Base-by-base conservation (phyloP, 1,140 invertebrate genomes). In the Diachasma alloeum region DNA sequence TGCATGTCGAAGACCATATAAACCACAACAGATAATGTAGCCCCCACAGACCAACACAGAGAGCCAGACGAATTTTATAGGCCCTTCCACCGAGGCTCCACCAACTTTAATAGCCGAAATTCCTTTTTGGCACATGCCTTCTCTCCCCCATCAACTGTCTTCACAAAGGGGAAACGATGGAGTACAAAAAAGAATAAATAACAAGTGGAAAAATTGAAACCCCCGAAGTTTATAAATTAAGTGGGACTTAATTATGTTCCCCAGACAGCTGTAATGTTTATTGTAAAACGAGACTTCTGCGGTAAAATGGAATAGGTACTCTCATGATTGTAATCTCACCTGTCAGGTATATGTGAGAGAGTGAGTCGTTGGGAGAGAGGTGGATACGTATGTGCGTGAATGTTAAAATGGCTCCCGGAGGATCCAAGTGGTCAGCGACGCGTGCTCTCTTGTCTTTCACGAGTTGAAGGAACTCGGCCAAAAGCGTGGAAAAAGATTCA, bases 1-100 rank as follows among this genome's bases (percentile, higher is more conserved):
- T 39, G n/a, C 36, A 39, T 19, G 17, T 42, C 37, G 5, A 72
- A 46, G 19, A 59, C 72, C 37, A 66, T 76, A 71, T 73, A 71
- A 87, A 87, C 84, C 85, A 84, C 84, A 84, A 83, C 78, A 76
- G 81, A 86, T 88, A 87, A 86, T 85, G 84, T 84, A 86, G 79
- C 77, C 81, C 31, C 84, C 83, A 82, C 86, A 87, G 86, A 88
- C 9, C 88, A 86, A 86, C 84, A 82, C 83, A 82, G 79, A 80
- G 81, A 81, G 59, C 86, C 87, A 88, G 88, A 88, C 87, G 87
- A 89, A 89, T 88, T 90, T 90, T 90, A 89, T 90, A 88, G 88
- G 87, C 84, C 83, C 85, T 88, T 88, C 87, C 78, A 83, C 82
- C 83, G 83, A 84, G 66, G 66, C 66, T 39, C n/a, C 86, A 84